Evolutionary conservation across 2,113 vertebrate species (phyloP), one percentile per base, ranked within the genome.

Genomic region (Odocoileus hemionus): DNA sequence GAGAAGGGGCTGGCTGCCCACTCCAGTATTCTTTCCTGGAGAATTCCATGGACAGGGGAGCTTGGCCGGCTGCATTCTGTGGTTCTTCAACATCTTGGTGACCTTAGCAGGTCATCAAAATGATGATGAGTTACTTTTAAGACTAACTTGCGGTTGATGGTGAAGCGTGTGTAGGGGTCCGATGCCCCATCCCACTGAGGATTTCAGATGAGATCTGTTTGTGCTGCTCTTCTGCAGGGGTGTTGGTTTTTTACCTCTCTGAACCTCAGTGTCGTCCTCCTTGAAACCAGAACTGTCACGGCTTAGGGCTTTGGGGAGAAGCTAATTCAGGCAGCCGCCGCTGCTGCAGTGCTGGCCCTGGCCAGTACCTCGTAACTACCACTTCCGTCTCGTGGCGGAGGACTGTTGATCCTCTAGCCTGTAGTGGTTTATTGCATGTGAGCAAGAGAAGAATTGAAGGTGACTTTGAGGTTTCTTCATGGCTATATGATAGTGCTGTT

Each of bases 31-130:
- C 70, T 25, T 39, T 23, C 70, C 36, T 76, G 36, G 70, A 76
- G 70, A 76, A 26, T 43, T 76, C 70, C 39, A 43, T 26, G 23
- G 13, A 43, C 39, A 43, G 39, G 70, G 23, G 70, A 43, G 70
- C 39, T 14, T 7, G 70, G 70, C 0, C 1, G 3, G 23, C 21
- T 76, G 1, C 23, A 26, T 25, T 43, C 70, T 3, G 0, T 76
- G 39, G 70, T 14, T 43, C 23, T 14, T 26, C 70, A 76, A 7
- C 52, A n/a, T 67, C 30, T 74, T 33, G 12, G 26, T 86, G 47
- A 36, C 45, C 13, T 96, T 28, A 74, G 21, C 30, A 91, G 58
- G 64, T 57, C 17, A 47, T 64, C 57, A 74, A 67, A 57, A n/a
- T 52, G 21, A 47, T 70, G 28, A 90, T 70, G 36, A 86, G 17